Base-by-base conservation (phyloP, 92 coral and sea anemone genomes). In the Epizoanthus scotinus region DNA sequence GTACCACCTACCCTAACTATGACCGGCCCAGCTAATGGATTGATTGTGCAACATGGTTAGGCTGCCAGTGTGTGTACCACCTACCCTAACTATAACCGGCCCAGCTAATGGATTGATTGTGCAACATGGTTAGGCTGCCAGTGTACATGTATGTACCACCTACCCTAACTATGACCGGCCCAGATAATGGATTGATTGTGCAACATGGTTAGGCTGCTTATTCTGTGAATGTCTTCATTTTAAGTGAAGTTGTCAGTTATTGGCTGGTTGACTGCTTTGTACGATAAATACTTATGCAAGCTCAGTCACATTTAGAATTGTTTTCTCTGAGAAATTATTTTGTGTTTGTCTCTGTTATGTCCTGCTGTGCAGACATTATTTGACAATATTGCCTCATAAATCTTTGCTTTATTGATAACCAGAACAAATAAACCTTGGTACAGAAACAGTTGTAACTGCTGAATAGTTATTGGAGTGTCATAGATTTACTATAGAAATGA, bases 341-440 rank as follows among this genome's bases (percentile, higher is more conserved):
- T 47, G n/a, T 68, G 56, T 68, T 68, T 8, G 29, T 34, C 1
- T 8, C 19, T 31, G 6, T 25, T 58, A 59, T 57, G 15, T 34
- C 81, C 81, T 75, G 81, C 81, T 75, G 81, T 75, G 81, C 63
- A 38, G 8, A 36, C 63, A 75, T 58, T 74, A 60, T 36, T 36
- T 12, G 6, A 13, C 67, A 28, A 10, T 60, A 15, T 58, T 20
- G 17, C 14, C 3, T 3, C n/a, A 59, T 14, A 75, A 29, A 36
- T 54, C 22, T 36, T 31, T 59, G 81, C 31, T 73, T 56, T 20
- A 55, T 20, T 34, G 24, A 73, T n/a, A 54, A 28, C 10, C 50
- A 42, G 63, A 47, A 52, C 24, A 56, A 73, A 73, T 28, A 52
- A 61, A 73, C 56, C 42, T 0, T 3, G 10, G 15, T 40, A 38